Evolutionary conservation across 2,888 invertebrate genomes (phyloP).

Genomic region (Aquatica leii): DNA sequence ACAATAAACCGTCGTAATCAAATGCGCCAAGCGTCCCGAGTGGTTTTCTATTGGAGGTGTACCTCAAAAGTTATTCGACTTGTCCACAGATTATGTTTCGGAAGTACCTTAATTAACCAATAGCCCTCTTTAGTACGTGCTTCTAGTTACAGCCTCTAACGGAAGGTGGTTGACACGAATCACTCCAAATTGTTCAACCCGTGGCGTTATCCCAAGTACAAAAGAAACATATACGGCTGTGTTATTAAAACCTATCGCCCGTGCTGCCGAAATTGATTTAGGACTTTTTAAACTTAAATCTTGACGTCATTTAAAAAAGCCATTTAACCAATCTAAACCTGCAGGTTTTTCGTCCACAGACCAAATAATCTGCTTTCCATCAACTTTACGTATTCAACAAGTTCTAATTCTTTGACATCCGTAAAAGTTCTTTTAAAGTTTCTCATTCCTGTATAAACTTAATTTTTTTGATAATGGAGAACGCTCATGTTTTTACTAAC

Average conservation of each 20-base stretch:
- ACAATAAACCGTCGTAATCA: no score
- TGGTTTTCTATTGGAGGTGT: no score
- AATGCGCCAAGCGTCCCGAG: no score
- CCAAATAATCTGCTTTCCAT: background rate
- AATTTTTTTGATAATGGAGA: no score
- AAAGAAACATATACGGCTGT: background rate
- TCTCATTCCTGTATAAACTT: background rate
- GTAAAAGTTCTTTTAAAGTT: no score
- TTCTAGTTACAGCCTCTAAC: no score
- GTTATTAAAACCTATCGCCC: background rate
- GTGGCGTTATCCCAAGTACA: background rate
- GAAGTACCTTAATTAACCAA: no score
- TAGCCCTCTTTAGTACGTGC: no score
- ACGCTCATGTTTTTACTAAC: background rate
- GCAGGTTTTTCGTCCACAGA: background rate
- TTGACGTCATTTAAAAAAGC: no score
- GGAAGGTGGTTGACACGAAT: background rate
- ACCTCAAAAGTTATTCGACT: background rate
- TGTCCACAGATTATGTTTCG: background rate
- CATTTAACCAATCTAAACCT: background rate
- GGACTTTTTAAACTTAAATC: conserved; percentile 1
- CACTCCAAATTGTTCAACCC: background rate
- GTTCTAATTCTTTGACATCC: no score
- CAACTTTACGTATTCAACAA: no score
- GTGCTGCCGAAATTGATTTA: background rate